These are phyloP conservation scores for Saccopteryx bilineata DNA, from an alignment of 2,113 vertebrate genomes.

Conservation along the genomic window DNA sequence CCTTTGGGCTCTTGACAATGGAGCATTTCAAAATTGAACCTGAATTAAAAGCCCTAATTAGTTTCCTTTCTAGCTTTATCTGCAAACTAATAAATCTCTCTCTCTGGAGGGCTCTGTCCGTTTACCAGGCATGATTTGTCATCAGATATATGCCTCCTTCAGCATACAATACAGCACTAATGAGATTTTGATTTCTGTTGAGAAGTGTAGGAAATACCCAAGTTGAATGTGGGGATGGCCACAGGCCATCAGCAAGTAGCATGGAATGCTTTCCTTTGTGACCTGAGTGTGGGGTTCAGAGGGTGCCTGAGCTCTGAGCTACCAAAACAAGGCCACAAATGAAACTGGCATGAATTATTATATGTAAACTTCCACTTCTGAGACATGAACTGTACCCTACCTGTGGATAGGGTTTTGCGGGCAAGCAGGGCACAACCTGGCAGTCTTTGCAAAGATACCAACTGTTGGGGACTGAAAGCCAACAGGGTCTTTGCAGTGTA, in stretches of 20 bases:
- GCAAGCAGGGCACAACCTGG: background rate
- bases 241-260: background rate
- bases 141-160: background rate
- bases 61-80: conserved; percentile 30
- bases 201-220: background rate
- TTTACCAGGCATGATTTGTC: background rate
- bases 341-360: background rate
- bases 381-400: background rate
- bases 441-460: background rate
- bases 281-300: background rate
- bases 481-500: too few species aligned
- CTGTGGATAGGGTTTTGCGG: background rate
- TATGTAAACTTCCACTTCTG: background rate
- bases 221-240: background rate
- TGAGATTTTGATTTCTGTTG: conserved; percentile 25
- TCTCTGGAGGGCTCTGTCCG: background rate
- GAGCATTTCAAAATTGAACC: conserved; percentile 7
- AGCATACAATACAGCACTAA: background rate
- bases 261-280: background rate
- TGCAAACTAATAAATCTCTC: conserved; percentile 5
- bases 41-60: conserved; percentile 12
- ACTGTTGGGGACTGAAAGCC: too few species aligned
- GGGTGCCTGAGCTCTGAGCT: background rate
- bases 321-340: background rate
- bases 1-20: background rate